Conservation (phyloP, 2,888 invertebrate genomes). For the Aethes cnicana region DNA sequence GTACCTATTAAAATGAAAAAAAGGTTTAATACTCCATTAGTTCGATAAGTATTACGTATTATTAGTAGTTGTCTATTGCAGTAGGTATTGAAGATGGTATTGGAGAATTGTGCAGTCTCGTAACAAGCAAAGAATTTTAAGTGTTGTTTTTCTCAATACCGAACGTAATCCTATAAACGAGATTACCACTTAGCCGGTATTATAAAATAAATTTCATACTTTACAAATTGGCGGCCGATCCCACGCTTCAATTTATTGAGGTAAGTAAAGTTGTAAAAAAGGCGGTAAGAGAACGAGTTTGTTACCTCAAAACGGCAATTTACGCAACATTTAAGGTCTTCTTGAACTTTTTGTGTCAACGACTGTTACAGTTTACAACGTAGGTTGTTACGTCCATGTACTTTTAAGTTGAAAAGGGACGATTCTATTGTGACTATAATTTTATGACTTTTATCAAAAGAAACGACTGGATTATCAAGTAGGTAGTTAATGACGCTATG, state of each 20-base stretch:
- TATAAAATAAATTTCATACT: conserved; percentile 20
- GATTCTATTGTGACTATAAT: too few species aligned
- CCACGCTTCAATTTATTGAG: conserved; percentile 26
- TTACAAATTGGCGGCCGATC: conserved; percentile 16
- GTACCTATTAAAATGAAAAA: too few species aligned
- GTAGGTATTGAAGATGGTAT: too few species aligned
- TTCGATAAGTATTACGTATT: too few species aligned
- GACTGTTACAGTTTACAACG: conserved; percentile 16
- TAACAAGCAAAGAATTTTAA: neutral
- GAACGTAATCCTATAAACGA: conserved; percentile 21
- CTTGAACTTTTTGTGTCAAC: conserved; percentile 28
- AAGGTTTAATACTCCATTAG: too few species aligned
- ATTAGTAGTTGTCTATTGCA: too few species aligned
- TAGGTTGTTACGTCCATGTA: conserved; percentile 23
- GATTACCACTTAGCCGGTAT: conserved; percentile 23
- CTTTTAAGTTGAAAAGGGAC: conserved; percentile 17
- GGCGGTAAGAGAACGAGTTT: conserved; percentile 20
- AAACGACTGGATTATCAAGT: too few species aligned
- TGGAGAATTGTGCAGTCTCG: too few species aligned
- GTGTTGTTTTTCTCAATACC: conserved; percentile 1
- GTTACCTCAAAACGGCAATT: conserved; percentile 20
- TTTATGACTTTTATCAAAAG: too few species aligned
- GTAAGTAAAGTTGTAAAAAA: conserved; percentile 24
- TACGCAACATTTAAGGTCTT: conserved; percentile 26
- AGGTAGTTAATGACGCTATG: too few species aligned